These are phyloP conservation scores for Trochalopteron elliotii DNA, from an alignment of 2,113 vertebrate genomes.

Conservation along the genomic window DNA sequence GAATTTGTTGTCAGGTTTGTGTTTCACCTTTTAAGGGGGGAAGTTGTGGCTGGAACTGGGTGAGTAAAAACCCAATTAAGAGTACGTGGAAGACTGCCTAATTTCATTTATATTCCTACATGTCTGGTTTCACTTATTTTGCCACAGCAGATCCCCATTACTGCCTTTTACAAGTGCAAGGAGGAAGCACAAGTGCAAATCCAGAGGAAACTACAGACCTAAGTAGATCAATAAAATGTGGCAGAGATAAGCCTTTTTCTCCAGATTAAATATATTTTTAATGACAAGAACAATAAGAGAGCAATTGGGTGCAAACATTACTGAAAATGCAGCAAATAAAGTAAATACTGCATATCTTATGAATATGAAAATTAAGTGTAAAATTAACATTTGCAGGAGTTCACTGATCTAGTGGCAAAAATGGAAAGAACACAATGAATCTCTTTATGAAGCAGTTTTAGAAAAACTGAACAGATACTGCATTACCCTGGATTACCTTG, in stretches of 20 bases:
- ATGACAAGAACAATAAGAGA: background rate
- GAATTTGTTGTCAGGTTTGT: background rate
- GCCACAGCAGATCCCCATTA: background rate
- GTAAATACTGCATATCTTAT: background rate
- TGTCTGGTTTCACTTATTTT: background rate
- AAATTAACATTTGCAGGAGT: background rate
- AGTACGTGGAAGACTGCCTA: background rate
- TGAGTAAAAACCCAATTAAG: background rate
- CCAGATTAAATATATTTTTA: background rate
- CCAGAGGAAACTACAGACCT: background rate
- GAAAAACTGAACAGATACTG: background rate
- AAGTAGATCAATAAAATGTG: background rate
- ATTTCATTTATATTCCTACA: background rate
- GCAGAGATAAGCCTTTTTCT: background rate
- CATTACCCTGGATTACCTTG: constrained; percentile 75
- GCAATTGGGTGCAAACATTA: background rate
- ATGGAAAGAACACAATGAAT: background rate
- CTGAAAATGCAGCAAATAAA: background rate
- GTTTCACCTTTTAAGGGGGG: background rate
- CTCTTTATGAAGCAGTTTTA: background rate
- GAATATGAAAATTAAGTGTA: background rate
- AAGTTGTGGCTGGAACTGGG: background rate
- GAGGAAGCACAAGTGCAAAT: background rate
- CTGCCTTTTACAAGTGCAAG: background rate
- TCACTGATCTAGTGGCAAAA: background rate